Base-by-base conservation (phyloP, 2,113 vertebrate species). In the Labeo catla region DNA sequence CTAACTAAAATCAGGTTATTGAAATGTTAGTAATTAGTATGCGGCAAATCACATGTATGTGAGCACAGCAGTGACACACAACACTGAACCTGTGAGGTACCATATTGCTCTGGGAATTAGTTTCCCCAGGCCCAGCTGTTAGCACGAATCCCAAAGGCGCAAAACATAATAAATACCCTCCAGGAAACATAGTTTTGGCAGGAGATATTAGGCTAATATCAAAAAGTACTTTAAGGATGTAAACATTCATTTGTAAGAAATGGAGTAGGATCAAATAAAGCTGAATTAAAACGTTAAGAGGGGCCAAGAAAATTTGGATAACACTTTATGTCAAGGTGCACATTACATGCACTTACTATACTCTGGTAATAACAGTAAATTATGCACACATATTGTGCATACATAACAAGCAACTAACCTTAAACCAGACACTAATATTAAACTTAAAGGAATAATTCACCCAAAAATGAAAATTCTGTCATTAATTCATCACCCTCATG, bases 41-140 rank as follows among this genome's bases (percentile, higher is more conserved):
- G 79, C 43, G 34, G 59, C n/a, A 81, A 45, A 65, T 47, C 79
- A 65, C 11, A 12, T 13, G 72, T 43, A n/a, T n/a, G 57, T 45
- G 61, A 28, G 23, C 10, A 50, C 47, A 82, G 28, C 50, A 45
- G 45, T 73, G 19, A 73, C 3, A 68, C 45, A 28, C 12, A 43
- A 73, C 43, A 21, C 1, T 50, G 49, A 66, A 81, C 79, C 28
- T 19, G 59, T 70, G 10, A 72, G 19, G 47, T 54, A 9, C 68
- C 52, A 84, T 57, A 73, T 83, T 59, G 82, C 68, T 73, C 19
- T 73, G 82, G 68, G 82, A 84, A 84, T 84, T 57, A 8, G 68
- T 73, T 39, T 13, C 36, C 63, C 19, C 50, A 45, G 68, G 68
- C 82, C 11, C 66, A 83, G 81, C 81, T 83, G 81, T 83, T 59